These are phyloP conservation scores for Parnassius smintheus DNA, from an alignment of 2,888 invertebrate genomes.

Conservation along the genomic window DNA sequence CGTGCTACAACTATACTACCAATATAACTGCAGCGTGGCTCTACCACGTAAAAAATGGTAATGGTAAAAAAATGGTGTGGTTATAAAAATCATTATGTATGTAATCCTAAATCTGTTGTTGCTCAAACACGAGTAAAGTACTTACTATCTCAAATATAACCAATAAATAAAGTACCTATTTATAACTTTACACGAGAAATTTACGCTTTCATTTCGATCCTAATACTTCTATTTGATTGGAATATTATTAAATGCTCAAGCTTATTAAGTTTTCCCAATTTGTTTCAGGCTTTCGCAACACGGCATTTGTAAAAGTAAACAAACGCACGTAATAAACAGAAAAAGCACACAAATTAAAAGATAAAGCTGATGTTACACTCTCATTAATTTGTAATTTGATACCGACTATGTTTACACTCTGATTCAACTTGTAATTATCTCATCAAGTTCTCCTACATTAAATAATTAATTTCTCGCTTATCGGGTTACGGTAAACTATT, in stretches of 20 bases:
- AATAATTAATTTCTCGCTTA: conserved; percentile 59
- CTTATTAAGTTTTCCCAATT: too few species aligned
- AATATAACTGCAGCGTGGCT: too few species aligned
- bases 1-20: too few species aligned
- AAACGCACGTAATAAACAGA: not conserved
- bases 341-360: conserved; percentile 28
- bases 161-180: not conserved
- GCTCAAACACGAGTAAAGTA: too few species aligned
- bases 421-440: conserved; percentile 53
- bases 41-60: too few species aligned
- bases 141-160: too few species aligned
- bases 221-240: too few species aligned
- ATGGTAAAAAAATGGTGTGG: too few species aligned
- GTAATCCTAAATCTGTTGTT: too few species aligned
- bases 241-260: too few species aligned
- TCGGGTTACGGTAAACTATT: conserved; percentile 44
- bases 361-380: conserved; percentile 19
- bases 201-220: not conserved
- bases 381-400: conserved; percentile 35
- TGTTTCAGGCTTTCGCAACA: not conserved
- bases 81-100: too few species aligned
- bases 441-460: conserved; percentile 47
- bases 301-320: not conserved
- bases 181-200: not conserved
- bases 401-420: conserved; percentile 48